phyloP scores from a whole-genome alignment of 2,113 vertebrate species.

The Zootoca vivipara region DNA sequence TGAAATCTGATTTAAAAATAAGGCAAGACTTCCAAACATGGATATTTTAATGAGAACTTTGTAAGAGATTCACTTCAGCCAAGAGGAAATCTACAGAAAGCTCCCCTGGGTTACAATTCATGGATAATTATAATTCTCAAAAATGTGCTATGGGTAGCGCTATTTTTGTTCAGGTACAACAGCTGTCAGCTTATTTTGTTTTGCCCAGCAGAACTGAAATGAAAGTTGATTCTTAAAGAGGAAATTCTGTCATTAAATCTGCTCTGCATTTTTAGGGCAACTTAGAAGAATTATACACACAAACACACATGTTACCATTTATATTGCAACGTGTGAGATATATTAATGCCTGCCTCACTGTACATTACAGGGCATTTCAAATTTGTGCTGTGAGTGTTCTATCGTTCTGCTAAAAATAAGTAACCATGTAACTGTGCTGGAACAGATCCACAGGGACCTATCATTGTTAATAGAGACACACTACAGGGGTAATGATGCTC shows the following conservation, averaged over 20 bases:
- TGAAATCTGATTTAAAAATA: neutral
- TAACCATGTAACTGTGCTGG: neutral
- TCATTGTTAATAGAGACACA: neutral
- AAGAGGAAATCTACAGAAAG: neutral
- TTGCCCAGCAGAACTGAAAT: neutral
- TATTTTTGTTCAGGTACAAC: neutral
- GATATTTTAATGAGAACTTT: neutral
- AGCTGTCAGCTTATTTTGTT: neutral
- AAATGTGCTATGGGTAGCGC: neutral
- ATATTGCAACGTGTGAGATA: neutral
- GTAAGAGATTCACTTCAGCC: neutral
- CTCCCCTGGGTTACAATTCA: neutral
- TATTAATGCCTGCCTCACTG: neutral
- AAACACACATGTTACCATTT: too few species aligned
- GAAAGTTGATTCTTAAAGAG: neutral
- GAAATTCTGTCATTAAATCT: neutral
- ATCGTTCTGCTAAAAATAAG: conserved; percentile 17
- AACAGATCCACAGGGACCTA: fast-evolving
- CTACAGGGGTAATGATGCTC: conserved; percentile 20
- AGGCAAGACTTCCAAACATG: neutral
- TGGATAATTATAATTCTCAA: neutral
- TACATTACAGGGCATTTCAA: neutral
- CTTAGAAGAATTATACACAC: neutral
- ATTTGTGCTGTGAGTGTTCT: conserved; percentile 13
- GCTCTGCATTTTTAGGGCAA: neutral